A percentile compares a stretch with the other conserved stretches of the same genome.
phyloP scores from a whole-genome alignment of 2,888 invertebrate species.

The Yponomeuta cagnagella region DNA sequence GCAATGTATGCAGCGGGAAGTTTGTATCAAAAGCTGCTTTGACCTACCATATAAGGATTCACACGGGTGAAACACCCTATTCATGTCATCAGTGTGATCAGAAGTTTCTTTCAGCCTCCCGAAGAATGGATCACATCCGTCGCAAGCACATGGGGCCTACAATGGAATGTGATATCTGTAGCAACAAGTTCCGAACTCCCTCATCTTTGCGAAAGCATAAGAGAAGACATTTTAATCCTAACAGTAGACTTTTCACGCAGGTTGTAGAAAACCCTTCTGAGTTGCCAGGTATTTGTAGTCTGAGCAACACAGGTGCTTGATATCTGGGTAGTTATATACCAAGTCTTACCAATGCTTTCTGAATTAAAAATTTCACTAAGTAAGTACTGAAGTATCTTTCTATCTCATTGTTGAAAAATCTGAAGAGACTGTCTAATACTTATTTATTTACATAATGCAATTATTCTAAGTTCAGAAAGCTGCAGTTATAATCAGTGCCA shows the following conservation, averaged over 20 bases:
- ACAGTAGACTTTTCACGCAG: constrained; percentile 25
- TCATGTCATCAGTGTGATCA: constrained; percentile 33
- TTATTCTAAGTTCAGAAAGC: too few relatives aligned
- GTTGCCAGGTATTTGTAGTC: too few relatives aligned
- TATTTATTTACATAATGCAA: too few relatives aligned
- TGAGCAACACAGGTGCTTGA: too few relatives aligned
- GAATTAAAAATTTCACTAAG: too few relatives aligned
- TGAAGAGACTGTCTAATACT: too few relatives aligned
- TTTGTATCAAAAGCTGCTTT: constrained; percentile 36
- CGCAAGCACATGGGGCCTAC: constrained; percentile 27
- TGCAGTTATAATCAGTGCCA: too few relatives aligned
- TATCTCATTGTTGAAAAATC: too few relatives aligned
- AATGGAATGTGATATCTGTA: constrained; percentile 36
- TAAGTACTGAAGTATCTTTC: too few relatives aligned
- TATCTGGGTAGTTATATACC: too few relatives aligned
- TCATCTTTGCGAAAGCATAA: constrained; percentile 29
- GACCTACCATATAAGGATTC: constrained; percentile 36
- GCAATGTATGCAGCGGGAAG: constrained; percentile 31
- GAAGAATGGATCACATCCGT: constrained; percentile 33
- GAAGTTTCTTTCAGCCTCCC: constrained; percentile 34
- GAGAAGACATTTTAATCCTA: constrained; percentile 31
- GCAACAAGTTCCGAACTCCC: constrained; percentile 28
- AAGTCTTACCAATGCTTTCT: too few relatives aligned
- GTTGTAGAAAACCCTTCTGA: neutral
- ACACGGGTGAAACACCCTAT: constrained; percentile 41